Evolutionary conservation across 1,140 invertebrate species (phyloP), one percentile per base, ranked within the genome.

Genomic region (Trichomalopsis sarcophagae): DNA sequence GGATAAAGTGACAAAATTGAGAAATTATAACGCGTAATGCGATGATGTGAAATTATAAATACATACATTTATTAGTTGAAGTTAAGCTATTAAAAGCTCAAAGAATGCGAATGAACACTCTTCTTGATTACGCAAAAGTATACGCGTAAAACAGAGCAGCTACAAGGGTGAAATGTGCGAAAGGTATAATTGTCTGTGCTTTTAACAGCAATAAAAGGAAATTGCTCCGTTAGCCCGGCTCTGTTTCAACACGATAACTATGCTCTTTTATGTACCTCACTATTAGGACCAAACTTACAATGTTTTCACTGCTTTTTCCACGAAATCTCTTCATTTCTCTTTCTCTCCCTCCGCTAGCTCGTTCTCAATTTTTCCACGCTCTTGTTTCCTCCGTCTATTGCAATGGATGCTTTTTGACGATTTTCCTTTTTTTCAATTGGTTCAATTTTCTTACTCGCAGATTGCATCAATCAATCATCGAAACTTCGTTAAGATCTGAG

Each of bases 261-360:
- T 82, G 74, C 55, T 82, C 81, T 71, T 82, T 82, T 82, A 82
- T 82, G 81, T 82, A 74, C 81, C 71, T 62, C 47, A 17, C 33
- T 36, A 44, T 44, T 44, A 74, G 23, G 81, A n/a, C 27, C 81
- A 47, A 74, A 82, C 81, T 82, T 82, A 62, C 71, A 82, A 75
- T 62, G 81, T 82, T 82, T 82, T 82, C 71, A 33, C 69, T 82
- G 11, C 81, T 27, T 81, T n/a, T 71, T 47, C 71, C 21, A 23
- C 69, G 17, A 62, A 47, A 82, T 82, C 71, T 82, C 81, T 82
- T 75, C 81, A 62, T 82, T 74, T 82, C 47, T 75, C 71, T 71
- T 71, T 71, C 14, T 33, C 68, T 17, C 68, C 68, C 23, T 27
- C 66, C 21, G 68, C 68, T 14, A 40, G n/a, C 1, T 40, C 33